Evolutionary conservation across 2,113 vertebrate species (phyloP).

Genomic region (Mionectes macconnelli): DNA sequence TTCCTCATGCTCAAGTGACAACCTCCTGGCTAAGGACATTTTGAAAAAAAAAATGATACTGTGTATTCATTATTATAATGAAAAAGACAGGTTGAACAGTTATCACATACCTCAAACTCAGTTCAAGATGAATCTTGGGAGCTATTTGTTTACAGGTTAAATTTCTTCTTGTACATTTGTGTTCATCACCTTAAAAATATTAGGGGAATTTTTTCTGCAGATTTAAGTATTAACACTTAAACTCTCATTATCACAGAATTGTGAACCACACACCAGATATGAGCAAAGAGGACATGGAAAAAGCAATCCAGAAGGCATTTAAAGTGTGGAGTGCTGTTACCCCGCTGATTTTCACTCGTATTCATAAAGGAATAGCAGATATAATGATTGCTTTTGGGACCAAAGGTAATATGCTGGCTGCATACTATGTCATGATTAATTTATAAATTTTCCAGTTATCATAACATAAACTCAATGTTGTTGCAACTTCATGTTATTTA

Average conservation of each 20-base stretch:
- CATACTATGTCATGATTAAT: not conserved
- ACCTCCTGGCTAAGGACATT: not conserved
- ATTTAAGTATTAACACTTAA: not conserved
- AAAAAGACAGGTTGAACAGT: not conserved
- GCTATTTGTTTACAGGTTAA: not conserved
- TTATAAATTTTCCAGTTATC: not conserved
- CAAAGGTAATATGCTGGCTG: constrained; percentile 57
- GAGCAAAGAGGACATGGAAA: constrained; percentile 67
- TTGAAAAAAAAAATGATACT: not conserved
- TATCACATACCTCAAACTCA: not conserved
- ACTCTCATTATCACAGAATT: constrained; percentile 61
- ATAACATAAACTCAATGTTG: not conserved
- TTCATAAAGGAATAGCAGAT: constrained; percentile 70
- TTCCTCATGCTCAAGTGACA: not conserved
- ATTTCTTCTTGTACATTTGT: not conserved
- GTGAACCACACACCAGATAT: constrained; percentile 79
- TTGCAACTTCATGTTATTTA: constrained; percentile 19
- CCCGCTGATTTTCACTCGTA: constrained; percentile 65
- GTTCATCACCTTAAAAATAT: not conserved
- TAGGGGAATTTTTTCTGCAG: not conserved
- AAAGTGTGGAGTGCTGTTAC: constrained; percentile 76
- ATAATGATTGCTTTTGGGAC: constrained; percentile 77
- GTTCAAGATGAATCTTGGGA: not conserved
- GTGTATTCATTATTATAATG: not conserved
- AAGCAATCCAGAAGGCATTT: constrained; percentile 69